These are phyloP conservation scores for Paramormyrops kingsleyae DNA, from an alignment of 2,113 vertebrate genomes.

Conservation along the genomic window DNA sequence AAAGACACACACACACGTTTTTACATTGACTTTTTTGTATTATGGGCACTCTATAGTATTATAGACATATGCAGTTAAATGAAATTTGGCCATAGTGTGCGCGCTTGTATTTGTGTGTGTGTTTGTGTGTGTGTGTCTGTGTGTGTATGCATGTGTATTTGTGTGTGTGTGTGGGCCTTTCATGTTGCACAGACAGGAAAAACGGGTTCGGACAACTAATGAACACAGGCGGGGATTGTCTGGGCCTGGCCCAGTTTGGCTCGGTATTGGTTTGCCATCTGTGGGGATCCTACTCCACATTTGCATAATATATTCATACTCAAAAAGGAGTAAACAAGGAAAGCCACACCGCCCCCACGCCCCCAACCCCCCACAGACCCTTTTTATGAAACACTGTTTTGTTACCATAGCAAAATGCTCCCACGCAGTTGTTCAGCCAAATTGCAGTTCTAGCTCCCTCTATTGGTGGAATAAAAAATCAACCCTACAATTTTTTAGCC, in stretches of 20 bases:
- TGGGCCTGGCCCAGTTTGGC: slow-evolving; percentile 2
- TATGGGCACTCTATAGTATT: no score
- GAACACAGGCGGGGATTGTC: background rate
- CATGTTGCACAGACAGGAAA: background rate
- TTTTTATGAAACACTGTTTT: slow-evolving; percentile 39
- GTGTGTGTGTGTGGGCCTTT: background rate
- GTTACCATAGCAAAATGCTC: slow-evolving; percentile 35
- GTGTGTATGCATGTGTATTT: background rate
- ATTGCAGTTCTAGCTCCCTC: slow-evolving; percentile 25
- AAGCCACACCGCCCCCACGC: slow-evolving; percentile 29
- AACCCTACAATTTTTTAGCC: background rate
- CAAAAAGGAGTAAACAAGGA: slow-evolving; percentile 40
- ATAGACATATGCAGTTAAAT: no score
- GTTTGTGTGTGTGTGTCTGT: background rate
- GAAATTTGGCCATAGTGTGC: no score
- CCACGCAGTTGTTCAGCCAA: slow-evolving; percentile 14
- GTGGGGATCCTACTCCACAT: slow-evolving; percentile 29
- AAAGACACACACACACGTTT: no score
- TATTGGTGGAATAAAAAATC: slow-evolving; percentile 16
- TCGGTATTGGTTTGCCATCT: slow-evolving; percentile 38
- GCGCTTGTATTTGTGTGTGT: no score
- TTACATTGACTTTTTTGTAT: no score
- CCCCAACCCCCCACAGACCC: slow-evolving; percentile 34
- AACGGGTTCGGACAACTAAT: background rate
- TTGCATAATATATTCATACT: slow-evolving; percentile 58